Percentiles rank a stretch among this genome's conserved stretches.
Evolutionary conservation across 2,888 invertebrate species (phyloP).

Genomic region (Thereva unica): DNA sequence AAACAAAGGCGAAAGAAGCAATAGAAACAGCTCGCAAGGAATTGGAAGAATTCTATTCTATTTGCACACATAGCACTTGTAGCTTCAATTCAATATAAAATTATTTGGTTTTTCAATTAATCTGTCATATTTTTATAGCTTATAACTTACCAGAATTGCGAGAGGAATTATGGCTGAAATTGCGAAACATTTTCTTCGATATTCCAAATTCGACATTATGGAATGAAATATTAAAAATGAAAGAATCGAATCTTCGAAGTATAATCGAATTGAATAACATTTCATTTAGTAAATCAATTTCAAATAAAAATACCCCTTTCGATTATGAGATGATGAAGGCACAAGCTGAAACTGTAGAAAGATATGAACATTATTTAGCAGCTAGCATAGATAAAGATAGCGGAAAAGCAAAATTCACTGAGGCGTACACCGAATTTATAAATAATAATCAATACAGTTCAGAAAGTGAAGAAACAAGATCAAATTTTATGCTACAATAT

Average conservation of each 20-base stretch:
- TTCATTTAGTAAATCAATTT: conserved; percentile 13
- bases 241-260: conserved; percentile 53
- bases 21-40: conserved; percentile 50
- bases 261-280: conserved; percentile 49
- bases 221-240: conserved; percentile 51
- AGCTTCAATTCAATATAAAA: too few species aligned
- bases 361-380: conserved; percentile 49
- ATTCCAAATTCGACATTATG: conserved; percentile 53
- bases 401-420: conserved; percentile 49
- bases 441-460: conserved; percentile 39
- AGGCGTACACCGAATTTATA: conserved; percentile 48
- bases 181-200: conserved; percentile 50
- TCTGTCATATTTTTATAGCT: conserved; percentile 39
- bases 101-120: not conserved
- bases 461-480: conserved; percentile 49
- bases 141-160: conserved; percentile 48
- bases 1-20: conserved; percentile 47
- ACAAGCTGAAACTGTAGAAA: conserved; percentile 49
- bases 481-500: conserved; percentile 53
- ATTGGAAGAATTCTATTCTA: conserved; percentile 50
- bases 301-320: conserved; percentile 44
- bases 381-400: conserved; percentile 47
- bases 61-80: conserved; percentile 45
- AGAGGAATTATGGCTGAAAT: conserved; percentile 50
- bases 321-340: conserved; percentile 51